These are phyloP conservation scores for Malurus splendens DNA, from an alignment of 2,797 vertebrate genomes.

Conservation along the genomic window DNA sequence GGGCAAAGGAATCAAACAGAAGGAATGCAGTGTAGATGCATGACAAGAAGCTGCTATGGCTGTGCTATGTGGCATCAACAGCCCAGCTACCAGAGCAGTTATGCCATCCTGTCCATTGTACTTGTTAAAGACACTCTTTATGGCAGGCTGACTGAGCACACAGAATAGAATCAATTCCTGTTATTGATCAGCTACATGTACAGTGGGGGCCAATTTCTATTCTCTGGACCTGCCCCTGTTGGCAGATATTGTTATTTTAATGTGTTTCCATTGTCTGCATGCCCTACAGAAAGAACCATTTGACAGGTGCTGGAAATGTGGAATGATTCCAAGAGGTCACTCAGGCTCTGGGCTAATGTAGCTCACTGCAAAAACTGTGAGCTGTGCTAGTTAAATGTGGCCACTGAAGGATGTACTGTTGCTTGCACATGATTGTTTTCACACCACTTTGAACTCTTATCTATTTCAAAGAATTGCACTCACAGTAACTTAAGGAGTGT, in stretches of 20 bases:
- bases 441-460: background rate
- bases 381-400: background rate
- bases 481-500: background rate
- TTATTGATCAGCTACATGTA: background rate
- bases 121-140: background rate
- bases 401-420: background rate
- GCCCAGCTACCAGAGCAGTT: background rate
- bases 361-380: background rate
- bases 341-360: background rate
- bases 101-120: background rate
- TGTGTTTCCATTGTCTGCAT: background rate
- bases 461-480: background rate
- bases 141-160: background rate
- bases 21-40: background rate
- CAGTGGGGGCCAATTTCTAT: background rate
- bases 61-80: background rate
- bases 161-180: background rate
- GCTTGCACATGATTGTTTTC: background rate
- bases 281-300: conserved; percentile 8
- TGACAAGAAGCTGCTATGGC: background rate
- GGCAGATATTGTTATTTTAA: background rate
- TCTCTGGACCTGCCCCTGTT: background rate
- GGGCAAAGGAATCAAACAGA: background rate
- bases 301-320: conserved; percentile 28
- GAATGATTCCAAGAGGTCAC: background rate